Evolutionary conservation across 2,797 vertebrate genomes (phyloP).

Genomic region (Ctenochaetus hawaiiensis): DNA sequence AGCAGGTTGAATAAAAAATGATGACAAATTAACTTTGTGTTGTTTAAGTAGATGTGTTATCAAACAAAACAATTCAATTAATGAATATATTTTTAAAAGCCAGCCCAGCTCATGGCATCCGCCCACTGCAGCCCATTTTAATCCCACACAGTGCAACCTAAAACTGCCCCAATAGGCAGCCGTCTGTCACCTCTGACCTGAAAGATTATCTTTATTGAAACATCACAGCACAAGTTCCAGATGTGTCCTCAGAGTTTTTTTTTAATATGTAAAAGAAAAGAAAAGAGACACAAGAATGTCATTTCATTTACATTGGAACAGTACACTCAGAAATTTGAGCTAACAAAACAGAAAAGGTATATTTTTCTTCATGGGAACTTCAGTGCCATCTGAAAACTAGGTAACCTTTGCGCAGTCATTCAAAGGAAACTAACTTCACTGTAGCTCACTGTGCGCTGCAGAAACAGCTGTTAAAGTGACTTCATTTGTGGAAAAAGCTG

Average conservation of each 20-base stretch:
- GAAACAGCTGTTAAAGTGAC: slow-evolving; percentile 46
- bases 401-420: neutral
- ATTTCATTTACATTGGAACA: neutral
- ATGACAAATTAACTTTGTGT: too few relatives aligned
- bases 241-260: neutral
- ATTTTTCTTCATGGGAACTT: neutral
- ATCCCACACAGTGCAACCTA: too few relatives aligned
- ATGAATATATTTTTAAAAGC: too few relatives aligned
- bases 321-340: neutral
- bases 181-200: neutral
- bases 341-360: neutral
- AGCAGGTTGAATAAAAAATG: too few relatives aligned
- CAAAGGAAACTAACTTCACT: slow-evolving; percentile 9
- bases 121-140: too few relatives aligned
- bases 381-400: too few relatives aligned
- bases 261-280: neutral
- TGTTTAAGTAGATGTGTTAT: too few relatives aligned
- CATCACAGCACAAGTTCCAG: neutral
- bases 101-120: too few relatives aligned
- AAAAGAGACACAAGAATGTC: neutral
- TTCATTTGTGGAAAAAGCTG: slow-evolving; percentile 65
- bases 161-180: too few relatives aligned
- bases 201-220: neutral
- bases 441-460: neutral
- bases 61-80: too few relatives aligned